These are phyloP conservation scores for Podarcis raffonei DNA, from an alignment of 2,113 vertebrate genomes.

Conservation along the genomic window DNA sequence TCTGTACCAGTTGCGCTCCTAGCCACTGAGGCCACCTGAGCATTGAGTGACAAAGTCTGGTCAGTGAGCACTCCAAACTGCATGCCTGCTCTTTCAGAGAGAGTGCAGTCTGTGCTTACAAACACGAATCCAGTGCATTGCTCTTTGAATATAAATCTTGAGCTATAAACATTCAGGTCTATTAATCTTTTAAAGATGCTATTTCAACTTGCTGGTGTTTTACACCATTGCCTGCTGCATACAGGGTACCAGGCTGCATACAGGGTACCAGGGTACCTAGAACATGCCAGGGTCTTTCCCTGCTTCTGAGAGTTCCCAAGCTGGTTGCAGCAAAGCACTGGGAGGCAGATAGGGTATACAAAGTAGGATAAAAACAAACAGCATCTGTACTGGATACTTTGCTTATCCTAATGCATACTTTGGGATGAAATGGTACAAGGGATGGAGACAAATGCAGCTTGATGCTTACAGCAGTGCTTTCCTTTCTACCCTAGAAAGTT, in stretches of 20 bases:
- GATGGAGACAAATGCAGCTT: neutral
- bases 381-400: neutral
- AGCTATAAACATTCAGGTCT: neutral
- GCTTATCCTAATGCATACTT: neutral
- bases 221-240: neutral
- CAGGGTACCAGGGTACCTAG: neutral
- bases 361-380: neutral
- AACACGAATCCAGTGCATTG: neutral
- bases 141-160: neutral
- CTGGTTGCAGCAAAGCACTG: neutral
- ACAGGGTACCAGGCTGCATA: neutral
- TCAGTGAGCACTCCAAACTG: too few relatives aligned
- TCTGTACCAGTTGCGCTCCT: too few relatives aligned
- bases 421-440: neutral
- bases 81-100: too few relatives aligned
- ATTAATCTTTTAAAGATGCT: neutral
- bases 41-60: too few relatives aligned
- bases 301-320: neutral
- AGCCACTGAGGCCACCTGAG: too few relatives aligned
- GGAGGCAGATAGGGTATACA: neutral
- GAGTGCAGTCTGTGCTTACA: too few relatives aligned
- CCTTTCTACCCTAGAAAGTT: conserved; percentile 86
- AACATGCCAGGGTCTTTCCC: neutral
- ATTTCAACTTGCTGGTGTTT: neutral
- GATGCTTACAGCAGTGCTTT: neutral